These are phyloP conservation scores for Corvus cornix DNA, from an alignment of 2,113 vertebrate genomes.

Conservation along the genomic window DNA sequence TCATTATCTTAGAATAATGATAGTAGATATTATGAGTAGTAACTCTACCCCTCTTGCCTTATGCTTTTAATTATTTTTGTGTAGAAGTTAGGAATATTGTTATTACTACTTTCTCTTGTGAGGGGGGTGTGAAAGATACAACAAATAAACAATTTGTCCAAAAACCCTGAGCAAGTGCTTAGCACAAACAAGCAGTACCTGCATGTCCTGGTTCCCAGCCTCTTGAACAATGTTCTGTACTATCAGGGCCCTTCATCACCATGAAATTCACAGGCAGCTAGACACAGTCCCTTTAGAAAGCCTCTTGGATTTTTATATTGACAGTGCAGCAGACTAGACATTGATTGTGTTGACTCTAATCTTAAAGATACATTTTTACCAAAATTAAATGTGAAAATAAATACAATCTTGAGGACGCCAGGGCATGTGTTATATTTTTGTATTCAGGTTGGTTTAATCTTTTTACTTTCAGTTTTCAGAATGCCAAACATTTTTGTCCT, in stretches of 20 bases:
- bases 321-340: neutral
- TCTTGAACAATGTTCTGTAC: neutral
- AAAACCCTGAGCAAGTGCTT: neutral
- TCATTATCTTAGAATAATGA: neutral
- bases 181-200: neutral
- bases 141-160: neutral
- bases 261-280: neutral
- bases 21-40: neutral
- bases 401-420: neutral
- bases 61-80: neutral
- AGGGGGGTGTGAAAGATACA: neutral
- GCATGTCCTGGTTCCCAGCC: neutral
- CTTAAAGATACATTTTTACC: neutral
- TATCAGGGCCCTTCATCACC: neutral
- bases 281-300: neutral
- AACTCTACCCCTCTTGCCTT: neutral
- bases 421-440: neutral
- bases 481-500: neutral
- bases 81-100: neutral
- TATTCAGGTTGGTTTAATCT: neutral
- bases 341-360: neutral
- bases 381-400: conserved; percentile 25
- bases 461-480: neutral
- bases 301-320: neutral
- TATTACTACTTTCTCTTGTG: neutral